phyloP scores from a whole-genome alignment of 1,140 invertebrate genomes.

The Hyles euphorbiae region DNA sequence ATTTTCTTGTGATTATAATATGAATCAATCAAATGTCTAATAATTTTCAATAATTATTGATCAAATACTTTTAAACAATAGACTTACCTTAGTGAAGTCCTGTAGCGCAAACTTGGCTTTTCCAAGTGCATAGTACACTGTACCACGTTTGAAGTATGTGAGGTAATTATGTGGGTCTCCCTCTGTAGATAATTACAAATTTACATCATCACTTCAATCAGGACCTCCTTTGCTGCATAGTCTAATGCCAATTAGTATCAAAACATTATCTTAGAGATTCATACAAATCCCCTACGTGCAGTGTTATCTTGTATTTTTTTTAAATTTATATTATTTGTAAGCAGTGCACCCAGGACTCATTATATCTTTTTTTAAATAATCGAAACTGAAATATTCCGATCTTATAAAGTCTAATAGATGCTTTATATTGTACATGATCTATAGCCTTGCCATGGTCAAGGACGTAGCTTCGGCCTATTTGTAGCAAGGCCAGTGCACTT shows the following conservation, averaged over 20 bases:
- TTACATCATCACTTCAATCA: conserved; percentile 8
- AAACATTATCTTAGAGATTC: neutral
- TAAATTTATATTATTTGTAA: no score
- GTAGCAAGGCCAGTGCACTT: conserved; percentile 54
- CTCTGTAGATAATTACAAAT: conserved; percentile 78
- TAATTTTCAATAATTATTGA: no score
- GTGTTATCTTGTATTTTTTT: no score
- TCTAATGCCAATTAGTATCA: neutral
- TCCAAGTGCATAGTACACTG: conserved; percentile 96
- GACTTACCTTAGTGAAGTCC: conserved; percentile 85
- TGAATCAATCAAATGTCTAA: no score
- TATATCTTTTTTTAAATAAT: no score
- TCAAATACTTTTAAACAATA: neutral
- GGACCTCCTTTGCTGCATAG: neutral
- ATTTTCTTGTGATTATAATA: no score
- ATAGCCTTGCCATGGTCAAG: neutral
- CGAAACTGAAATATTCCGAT: no score
- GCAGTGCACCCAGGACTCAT: no score
- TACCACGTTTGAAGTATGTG: conserved; percentile 95
- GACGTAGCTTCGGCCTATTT: neutral
- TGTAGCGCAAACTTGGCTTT: conserved; percentile 96
- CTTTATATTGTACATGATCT: no score
- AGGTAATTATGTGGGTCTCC: conserved; percentile 97
- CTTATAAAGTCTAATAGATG: no score
- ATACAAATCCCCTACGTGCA: no score